A percentile compares a stretch with the other conserved stretches of the same genome.
Conservation (phyloP, 2,888 invertebrate genomes). For the Diplazon laetatorius region DNA sequence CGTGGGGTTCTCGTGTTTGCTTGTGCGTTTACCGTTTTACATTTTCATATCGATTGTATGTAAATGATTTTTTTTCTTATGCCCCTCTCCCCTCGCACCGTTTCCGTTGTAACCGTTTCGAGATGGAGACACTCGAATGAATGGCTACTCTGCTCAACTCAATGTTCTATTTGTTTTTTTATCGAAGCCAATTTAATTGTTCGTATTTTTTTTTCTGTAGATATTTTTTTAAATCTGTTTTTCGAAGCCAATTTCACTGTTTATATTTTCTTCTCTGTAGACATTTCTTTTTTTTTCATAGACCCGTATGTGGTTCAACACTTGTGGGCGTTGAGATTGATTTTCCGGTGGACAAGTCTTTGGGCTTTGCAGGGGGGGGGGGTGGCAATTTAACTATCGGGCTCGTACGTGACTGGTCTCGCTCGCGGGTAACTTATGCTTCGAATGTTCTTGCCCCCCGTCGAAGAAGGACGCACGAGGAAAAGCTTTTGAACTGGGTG, state of each 20-base stretch:
- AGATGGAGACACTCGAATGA: conserved; percentile 32
- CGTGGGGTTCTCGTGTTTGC: background rate
- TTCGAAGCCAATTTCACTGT: background rate
- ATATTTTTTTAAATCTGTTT: no score
- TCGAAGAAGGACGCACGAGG: conserved; percentile 18
- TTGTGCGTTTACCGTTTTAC: conserved; percentile 52
- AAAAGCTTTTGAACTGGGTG: conserved; percentile 41
- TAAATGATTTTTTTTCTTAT: conserved; percentile 58
- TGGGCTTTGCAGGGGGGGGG: conserved; percentile 64
- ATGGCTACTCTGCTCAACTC: conserved; percentile 24
- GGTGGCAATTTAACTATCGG: conserved; percentile 66
- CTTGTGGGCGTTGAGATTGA: conserved; percentile 68
- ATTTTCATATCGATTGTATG: conserved; percentile 67
- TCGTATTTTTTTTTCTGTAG: background rate
- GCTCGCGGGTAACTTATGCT: conserved; percentile 60
- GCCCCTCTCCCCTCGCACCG: no score
- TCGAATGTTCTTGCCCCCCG: conserved; percentile 60
- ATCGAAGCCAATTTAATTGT: background rate
- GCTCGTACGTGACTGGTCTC: conserved; percentile 63
- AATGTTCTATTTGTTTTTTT: no score
- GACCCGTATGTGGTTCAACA: no score
- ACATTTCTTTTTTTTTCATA: background rate
- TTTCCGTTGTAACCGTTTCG: conserved; percentile 23
- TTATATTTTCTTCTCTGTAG: background rate
- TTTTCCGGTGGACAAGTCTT: conserved; percentile 68